Base-by-base conservation (phyloP, 1,140 invertebrate species). In the Schlechtendalia chinensis region DNA sequence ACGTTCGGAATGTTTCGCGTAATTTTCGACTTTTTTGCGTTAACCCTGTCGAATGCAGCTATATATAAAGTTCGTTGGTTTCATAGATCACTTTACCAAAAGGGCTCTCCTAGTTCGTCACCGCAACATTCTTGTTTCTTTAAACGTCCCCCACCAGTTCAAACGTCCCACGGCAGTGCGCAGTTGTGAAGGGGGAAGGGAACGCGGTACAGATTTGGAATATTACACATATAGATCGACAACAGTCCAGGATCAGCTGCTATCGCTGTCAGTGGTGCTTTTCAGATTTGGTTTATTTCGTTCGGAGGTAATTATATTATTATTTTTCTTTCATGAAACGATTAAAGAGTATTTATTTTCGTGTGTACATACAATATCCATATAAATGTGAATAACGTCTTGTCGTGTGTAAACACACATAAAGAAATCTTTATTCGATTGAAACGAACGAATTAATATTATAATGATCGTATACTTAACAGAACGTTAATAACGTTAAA, bases 171-270 rank as follows among this genome's bases (percentile, higher is more conserved):
- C 47, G 58, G 75, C 61, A 58, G 75, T 58, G 39, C 58, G 22
- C 45, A 50, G 47, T 24, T 63, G 14, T 17, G 39, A n/a, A 39
- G 32, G 54, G 54, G 47, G 74, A 79, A 79, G 75, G 17, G 58
- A 50, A 53, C 39, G 47, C n/a, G 24, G 72, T 27, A 79, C 58
- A 50, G 75, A 79, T 79, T 79, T 63, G 75, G 75, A 79, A 79
- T 39, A 39, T 50, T 59, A 79, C 75, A 50, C 75, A 63, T 61
- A 79, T 79, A 63, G 75, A 63, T 50, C 17, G 63, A 79, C 75
- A 79, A 79, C 75, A 79, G 75, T 79, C 39, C 75, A 79, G 75
- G 75, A 79, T 79, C 75, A 79, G 75, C 75, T 79, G 75, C 75
- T 61, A 29, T 45, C 58, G 58, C 56, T 61, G 75, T 79, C 58